phyloP scores from a whole-genome alignment of 2,797 vertebrate species.

The Cygnus olor region DNA sequence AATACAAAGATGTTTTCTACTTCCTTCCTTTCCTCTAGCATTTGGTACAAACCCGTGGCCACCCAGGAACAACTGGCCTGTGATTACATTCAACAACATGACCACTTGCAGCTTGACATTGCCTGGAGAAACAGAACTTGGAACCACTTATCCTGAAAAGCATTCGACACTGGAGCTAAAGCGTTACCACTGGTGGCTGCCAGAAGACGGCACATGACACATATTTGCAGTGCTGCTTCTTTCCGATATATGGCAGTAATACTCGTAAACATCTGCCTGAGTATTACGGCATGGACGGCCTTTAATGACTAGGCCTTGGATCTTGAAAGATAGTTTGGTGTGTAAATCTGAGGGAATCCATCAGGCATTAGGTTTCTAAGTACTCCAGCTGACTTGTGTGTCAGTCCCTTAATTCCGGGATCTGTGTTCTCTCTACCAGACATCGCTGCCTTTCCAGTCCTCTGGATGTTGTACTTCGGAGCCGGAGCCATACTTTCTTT shows the following conservation, averaged over 20 bases:
- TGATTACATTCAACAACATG: not conserved
- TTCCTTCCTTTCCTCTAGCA: not conserved
- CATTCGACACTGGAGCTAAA: not conserved
- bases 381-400: not conserved
- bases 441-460: not conserved
- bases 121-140: not conserved
- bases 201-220: not conserved
- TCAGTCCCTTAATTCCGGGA: not conserved
- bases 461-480: not conserved
- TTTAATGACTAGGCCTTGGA: not conserved
- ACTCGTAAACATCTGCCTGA: not conserved
- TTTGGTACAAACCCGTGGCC: not conserved
- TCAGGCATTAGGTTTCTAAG: not conserved
- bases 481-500: not conserved
- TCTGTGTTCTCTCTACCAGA: not conserved
- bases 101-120: accelerated
- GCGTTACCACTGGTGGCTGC: not conserved
- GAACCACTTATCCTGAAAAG: conserved; percentile 13
- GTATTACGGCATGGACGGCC: not conserved
- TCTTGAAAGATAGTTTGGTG: not conserved
- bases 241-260: accelerated
- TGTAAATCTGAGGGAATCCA: not conserved
- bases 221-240: not conserved
- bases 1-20: not conserved
- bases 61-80: conserved; percentile 25